These are phyloP conservation scores for Ramphastos sulfuratus DNA, from an alignment of 2,113 vertebrate species.

Conservation along the genomic window DNA sequence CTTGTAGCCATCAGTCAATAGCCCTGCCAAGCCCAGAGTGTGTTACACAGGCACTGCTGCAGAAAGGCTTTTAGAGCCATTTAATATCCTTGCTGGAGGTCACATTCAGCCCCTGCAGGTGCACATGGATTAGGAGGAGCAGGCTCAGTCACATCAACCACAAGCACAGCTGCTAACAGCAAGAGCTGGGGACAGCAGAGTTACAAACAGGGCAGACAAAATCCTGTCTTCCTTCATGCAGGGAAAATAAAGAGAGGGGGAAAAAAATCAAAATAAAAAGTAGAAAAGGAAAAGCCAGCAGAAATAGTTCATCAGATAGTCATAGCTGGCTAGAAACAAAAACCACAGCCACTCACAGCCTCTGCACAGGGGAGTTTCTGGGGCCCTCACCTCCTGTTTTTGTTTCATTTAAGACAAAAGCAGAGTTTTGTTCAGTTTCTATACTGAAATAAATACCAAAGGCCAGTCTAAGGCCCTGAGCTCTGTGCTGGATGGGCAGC, in stretches of 20 bases:
- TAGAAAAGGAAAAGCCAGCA: not conserved
- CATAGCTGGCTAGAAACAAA: constrained; percentile 4
- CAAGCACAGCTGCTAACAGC: accelerated
- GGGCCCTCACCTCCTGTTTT: constrained; percentile 4
- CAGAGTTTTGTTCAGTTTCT: not conserved
- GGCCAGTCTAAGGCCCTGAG: not conserved
- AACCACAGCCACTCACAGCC: constrained; percentile 24
- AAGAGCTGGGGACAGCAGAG: not conserved
- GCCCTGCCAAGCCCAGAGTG: accelerated
- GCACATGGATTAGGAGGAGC: accelerated
- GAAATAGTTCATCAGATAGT: constrained; percentile 23
- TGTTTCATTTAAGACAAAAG: constrained; percentile 40
- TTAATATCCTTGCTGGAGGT: not conserved
- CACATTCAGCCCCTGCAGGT: not conserved
- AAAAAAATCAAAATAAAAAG: not conserved
- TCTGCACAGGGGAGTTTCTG: not conserved
- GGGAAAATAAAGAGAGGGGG: not conserved
- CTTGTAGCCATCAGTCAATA: not conserved
- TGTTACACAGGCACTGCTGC: not conserved
- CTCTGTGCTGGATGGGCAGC: not conserved
- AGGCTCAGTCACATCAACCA: accelerated
- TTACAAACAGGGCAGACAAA: not conserved
- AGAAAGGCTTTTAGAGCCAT: not conserved
- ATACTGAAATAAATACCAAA: not conserved
- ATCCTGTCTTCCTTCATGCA: not conserved